Base-by-base conservation (phyloP, 2,113 vertebrate genomes). In the Nettapus auritus region DNA sequence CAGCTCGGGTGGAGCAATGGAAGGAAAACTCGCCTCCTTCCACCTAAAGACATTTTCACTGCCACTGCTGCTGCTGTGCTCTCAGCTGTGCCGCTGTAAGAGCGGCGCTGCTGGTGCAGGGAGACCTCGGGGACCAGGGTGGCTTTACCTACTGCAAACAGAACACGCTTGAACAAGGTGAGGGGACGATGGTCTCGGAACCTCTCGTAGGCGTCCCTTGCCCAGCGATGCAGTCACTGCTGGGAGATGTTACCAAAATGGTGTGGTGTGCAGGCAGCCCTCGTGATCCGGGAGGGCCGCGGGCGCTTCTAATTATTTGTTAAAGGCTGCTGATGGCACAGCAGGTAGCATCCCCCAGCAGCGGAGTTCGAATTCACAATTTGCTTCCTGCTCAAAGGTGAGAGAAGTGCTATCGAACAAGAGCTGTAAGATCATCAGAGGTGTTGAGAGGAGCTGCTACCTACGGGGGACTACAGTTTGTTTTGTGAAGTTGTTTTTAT, bases 221-320 rank as follows among this genome's bases (percentile, higher is more conserved):
- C n/a, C 53, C 59, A 76, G 80, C 40, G 9, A 0, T 2, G 2
- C 66, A 14, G 2, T 33, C 3, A 0, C 73, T 71, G 2, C 40
- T 34, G 31, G 79, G 56, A 69, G 78, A 29, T 81, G 81, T 74
- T 78, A 59, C 96, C 82, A 67, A 77, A 74, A 14, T 23, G 69
- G 52, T 57, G 77, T 74, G 81, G 76, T 88, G 75, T 18, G 3
- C 48, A 10, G 56, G 79, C 86, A 38, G 83, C 73, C 75, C 63
- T 87, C 80, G 84, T 66, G 69, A 96, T 86, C 97, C 91, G 66
- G 87, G 93, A 67, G 94, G 97, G 96, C 97, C 96, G 88, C 97
- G 94, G 96, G 89, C 52, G 16, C 90, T 96, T 95, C 98, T 97
- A 95, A 97, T 98, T 98, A 95, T 98, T 98, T 97, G 97, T 95